These are phyloP conservation scores for Apaloderma vittatum DNA, from an alignment of 2,113 vertebrate species.

Conservation along the genomic window DNA sequence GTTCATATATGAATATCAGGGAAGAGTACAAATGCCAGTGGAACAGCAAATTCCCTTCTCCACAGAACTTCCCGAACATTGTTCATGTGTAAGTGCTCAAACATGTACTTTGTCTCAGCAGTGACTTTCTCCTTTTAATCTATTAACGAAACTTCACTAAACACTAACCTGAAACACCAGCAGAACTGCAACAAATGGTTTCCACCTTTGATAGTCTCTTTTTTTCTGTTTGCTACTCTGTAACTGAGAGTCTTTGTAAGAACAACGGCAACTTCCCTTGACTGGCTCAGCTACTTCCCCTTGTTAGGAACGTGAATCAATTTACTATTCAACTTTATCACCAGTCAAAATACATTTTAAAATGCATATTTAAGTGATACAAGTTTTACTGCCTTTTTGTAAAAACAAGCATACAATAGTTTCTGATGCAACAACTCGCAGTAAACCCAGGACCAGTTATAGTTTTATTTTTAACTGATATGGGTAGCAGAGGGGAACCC, in stretches of 20 bases:
- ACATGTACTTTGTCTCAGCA: background rate
- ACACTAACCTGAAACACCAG: background rate
- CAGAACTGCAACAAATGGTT: background rate
- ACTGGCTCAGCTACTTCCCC: background rate
- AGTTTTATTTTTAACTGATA: background rate
- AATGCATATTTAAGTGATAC: background rate
- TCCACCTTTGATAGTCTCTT: background rate
- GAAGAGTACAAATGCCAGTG: background rate
- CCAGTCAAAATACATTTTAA: background rate
- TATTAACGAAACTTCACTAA: background rate
- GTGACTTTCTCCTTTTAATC: background rate
- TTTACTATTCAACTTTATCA: background rate
- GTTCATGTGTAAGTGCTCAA: background rate
- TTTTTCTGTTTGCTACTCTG: background rate
- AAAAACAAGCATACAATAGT: background rate
- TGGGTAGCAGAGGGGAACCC: background rate
- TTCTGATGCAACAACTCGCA: background rate
- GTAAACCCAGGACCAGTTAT: background rate
- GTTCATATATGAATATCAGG: background rate
- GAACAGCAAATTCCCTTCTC: background rate
- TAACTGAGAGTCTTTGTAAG: background rate
- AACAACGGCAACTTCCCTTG: conserved; percentile 8
- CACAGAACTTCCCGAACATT: background rate
- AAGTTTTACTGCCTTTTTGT: background rate
- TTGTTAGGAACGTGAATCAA: background rate